Evolutionary conservation across 2,797 vertebrate genomes (phyloP).

Genomic region (Psittacula echo): DNA sequence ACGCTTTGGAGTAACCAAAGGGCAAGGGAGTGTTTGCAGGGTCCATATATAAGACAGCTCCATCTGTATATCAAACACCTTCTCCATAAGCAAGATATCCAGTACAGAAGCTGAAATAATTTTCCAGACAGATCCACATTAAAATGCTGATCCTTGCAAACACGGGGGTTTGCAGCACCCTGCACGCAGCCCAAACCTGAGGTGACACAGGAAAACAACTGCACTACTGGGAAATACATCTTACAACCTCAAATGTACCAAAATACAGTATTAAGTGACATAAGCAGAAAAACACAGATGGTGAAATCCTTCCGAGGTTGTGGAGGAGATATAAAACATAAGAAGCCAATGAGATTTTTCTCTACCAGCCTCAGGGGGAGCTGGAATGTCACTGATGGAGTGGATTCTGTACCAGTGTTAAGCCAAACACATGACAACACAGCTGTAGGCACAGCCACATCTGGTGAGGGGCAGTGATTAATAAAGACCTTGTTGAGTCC

Average conservation of each 20-base stretch:
- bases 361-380: not conserved
- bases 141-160: not conserved
- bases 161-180: not conserved
- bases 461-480: not conserved
- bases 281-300: not conserved
- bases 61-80: not conserved
- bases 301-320: not conserved
- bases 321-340: not conserved
- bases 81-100: not conserved
- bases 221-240: not conserved
- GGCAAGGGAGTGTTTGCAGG: not conserved
- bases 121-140: not conserved
- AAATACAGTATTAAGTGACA: no score
- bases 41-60: not conserved
- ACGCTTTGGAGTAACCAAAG: not conserved
- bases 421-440: not conserved
- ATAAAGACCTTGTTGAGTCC: not conserved
- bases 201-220: not conserved
- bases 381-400: not conserved
- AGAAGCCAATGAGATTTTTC: not conserved
- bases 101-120: not conserved
- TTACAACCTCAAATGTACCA: no score
- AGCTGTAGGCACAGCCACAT: not conserved
- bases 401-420: accelerated
- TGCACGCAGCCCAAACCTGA: not conserved